A percentile compares a stretch with the other conserved stretches of the same genome.
These are phyloP conservation scores for Caranx ignobilis DNA, from an alignment of 2,113 vertebrate genomes.

Conservation along the genomic window DNA sequence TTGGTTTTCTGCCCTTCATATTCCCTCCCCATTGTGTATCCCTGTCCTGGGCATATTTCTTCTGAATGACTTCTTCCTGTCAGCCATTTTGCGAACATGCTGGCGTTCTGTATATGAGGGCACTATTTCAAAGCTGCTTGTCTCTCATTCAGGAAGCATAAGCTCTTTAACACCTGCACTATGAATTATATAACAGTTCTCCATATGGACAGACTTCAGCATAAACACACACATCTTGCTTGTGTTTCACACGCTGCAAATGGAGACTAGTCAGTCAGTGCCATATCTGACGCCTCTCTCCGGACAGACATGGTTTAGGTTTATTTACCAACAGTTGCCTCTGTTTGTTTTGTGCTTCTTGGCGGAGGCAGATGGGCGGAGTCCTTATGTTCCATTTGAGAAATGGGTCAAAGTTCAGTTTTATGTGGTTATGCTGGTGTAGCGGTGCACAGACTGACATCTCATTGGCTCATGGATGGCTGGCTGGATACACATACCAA, in stretches of 20 bases:
- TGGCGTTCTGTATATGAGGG: conserved; percentile 11
- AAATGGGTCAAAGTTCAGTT: too few species aligned
- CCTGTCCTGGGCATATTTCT: conserved; percentile 41
- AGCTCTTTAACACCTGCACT: conserved; percentile 72
- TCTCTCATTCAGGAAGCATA: conserved; percentile 52
- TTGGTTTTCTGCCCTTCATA: conserved; percentile 51
- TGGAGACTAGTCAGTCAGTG: conserved; percentile 44
- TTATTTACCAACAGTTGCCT: conserved; percentile 39
- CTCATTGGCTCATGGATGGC: too few species aligned
- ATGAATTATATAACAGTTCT: conserved; percentile 70
- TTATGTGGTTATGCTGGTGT: too few species aligned
- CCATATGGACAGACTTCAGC: conserved; percentile 54
- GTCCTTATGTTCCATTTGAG: neutral
- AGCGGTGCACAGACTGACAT: too few species aligned
- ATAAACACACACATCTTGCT: conserved; percentile 36
- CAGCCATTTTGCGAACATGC: conserved; percentile 54
- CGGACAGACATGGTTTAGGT: conserved; percentile 27
- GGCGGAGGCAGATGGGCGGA: conserved; percentile 45
- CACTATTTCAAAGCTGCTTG: conserved; percentile 56
- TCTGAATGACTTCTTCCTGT: conserved; percentile 33
- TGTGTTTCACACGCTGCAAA: conserved; percentile 34
- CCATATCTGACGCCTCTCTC: conserved; percentile 19
- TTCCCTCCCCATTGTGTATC: conserved; percentile 28
- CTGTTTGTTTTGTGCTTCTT: conserved; percentile 43
- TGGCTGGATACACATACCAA: too few species aligned